Conservation (phyloP, 2,113 vertebrate genomes). For the Hemichromis elongatus region DNA sequence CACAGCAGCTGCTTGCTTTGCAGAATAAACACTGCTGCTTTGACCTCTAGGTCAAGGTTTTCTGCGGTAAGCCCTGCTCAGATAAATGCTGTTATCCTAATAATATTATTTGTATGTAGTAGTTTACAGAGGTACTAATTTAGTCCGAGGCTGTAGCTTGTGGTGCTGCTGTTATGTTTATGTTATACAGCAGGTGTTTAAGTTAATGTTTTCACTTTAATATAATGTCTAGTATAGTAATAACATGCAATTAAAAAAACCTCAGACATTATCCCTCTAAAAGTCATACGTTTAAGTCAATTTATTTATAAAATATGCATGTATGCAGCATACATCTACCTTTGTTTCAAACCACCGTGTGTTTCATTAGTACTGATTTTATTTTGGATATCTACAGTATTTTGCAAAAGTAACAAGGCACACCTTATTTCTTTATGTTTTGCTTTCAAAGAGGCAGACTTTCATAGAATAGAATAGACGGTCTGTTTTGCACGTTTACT, state of each 20-base stretch:
- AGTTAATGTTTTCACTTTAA: not conserved
- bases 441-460: too few species aligned
- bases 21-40: slow-evolving; percentile 1
- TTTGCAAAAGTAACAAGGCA: not conserved
- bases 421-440: not conserved
- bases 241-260: not conserved
- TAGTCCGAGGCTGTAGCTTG: not conserved
- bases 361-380: not conserved
- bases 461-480: too few species aligned
- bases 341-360: not conserved
- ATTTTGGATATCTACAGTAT: not conserved
- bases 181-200: not conserved
- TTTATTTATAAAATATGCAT: not conserved
- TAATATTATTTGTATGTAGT: not conserved
- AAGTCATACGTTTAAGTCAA: not conserved
- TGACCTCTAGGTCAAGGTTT: not conserved
- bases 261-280: not conserved
- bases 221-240: not conserved
- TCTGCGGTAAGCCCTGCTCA: not conserved
- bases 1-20: slow-evolving; percentile 31
- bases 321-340: not conserved
- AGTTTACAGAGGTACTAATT: not conserved
- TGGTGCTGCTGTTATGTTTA: not conserved
- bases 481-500: too few species aligned
- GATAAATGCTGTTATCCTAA: not conserved